These are phyloP conservation scores for Himantopus leucocephalus DNA, from an alignment of 2,113 vertebrate species.

Conservation along the genomic window DNA sequence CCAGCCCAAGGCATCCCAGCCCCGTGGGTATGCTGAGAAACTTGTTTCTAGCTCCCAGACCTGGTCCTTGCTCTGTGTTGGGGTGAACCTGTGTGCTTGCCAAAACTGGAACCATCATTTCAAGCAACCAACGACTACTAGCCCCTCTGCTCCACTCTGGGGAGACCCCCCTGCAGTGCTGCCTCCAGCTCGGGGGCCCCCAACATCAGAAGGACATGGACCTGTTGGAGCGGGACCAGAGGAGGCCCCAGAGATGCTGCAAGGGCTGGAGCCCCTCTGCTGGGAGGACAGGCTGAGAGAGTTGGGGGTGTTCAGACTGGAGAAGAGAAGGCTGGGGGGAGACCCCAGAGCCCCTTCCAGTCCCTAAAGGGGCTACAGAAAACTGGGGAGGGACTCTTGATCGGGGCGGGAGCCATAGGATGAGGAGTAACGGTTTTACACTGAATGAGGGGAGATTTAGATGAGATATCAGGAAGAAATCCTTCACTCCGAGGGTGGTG, in stretches of 20 bases:
- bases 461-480: too few relatives aligned
- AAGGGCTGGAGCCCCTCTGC: too few relatives aligned
- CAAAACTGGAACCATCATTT: not conserved
- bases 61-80: not conserved
- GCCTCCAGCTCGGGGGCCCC: not conserved
- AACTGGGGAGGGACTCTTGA: not conserved
- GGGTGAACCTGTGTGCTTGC: not conserved
- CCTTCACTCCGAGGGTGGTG: too few relatives aligned
- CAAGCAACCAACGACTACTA: not conserved
- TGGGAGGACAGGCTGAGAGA: too few relatives aligned
- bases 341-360: too few relatives aligned
- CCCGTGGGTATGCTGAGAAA: not conserved
- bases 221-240: not conserved
- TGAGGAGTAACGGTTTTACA: too few relatives aligned
- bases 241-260: too few relatives aligned
- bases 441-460: too few relatives aligned
- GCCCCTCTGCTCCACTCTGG: not conserved
- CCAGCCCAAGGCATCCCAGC: not conserved
- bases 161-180: not conserved
- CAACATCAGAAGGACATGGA: not conserved
- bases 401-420: too few relatives aligned
- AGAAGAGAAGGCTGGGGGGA: too few relatives aligned
- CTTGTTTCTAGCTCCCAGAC: not conserved
- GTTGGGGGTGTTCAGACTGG: too few relatives aligned
- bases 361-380: too few relatives aligned